A percentile compares a stretch with the other conserved stretches of the same genome.
Conservation (phyloP, 2,113 vertebrate species). For the Indri indri region DNA sequence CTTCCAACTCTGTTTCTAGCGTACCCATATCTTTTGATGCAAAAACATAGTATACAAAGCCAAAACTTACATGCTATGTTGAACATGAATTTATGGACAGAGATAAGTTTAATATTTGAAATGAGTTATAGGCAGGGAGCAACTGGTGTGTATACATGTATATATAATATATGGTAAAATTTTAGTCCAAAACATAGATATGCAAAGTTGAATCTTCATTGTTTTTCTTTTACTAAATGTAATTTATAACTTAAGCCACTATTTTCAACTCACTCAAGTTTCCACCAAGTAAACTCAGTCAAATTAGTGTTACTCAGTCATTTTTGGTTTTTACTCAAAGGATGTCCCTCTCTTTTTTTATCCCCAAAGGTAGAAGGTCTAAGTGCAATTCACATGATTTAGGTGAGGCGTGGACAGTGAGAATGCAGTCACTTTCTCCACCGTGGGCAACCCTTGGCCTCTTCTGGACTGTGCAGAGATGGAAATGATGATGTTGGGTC, state of each 20-base stretch:
- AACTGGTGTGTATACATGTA: background rate
- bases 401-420: rapidly evolving
- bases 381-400: background rate
- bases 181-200: background rate
- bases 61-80: background rate
- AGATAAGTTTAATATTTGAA: slow-evolving; percentile 13
- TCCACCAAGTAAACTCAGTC: background rate
- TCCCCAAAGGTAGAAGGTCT: background rate
- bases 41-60: background rate
- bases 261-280: background rate
- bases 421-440: background rate
- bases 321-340: background rate
- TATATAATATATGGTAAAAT: background rate
- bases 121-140: background rate
- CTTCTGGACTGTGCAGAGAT: background rate
- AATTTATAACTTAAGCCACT: background rate
- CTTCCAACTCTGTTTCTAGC: background rate
- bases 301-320: background rate
- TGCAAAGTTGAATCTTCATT: background rate
- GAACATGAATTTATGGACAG: background rate
- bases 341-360: background rate
- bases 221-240: background rate
- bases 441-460: background rate
- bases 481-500: background rate
- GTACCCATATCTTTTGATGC: background rate